These are phyloP conservation scores for Lycaena phlaeas DNA, from an alignment of 2,888 invertebrate genomes.

Conservation along the genomic window DNA sequence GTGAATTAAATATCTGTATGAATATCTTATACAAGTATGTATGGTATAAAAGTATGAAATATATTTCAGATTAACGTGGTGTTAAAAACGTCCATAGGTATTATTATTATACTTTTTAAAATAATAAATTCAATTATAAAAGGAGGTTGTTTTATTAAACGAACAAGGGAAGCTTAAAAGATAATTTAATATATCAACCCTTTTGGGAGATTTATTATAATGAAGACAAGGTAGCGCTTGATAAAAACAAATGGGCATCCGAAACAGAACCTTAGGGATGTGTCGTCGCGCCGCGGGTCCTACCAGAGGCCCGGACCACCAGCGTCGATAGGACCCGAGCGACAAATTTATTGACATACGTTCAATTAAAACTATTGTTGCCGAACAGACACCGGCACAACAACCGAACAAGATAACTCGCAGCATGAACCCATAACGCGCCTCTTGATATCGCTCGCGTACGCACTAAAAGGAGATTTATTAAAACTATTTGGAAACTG, in stretches of 20 bases:
- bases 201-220: slow-evolving; percentile 53
- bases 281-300: slow-evolving; percentile 37
- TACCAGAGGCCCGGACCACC: slow-evolving; percentile 66
- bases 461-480: slow-evolving; percentile 71
- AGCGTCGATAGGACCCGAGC: slow-evolving; percentile 44
- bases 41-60: no score
- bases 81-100: no score
- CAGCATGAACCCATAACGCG: slow-evolving; percentile 59
- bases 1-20: no score
- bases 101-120: no score
- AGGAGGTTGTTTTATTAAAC: not conserved
- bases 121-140: no score
- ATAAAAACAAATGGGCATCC: slow-evolving; percentile 54
- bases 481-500: slow-evolving; percentile 73
- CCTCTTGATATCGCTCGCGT: slow-evolving; percentile 53
- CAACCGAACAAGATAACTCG: slow-evolving; percentile 67
- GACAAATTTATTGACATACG: slow-evolving; percentile 73
- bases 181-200: slow-evolving; percentile 47
- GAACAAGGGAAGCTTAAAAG: slow-evolving; percentile 18
- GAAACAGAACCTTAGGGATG: slow-evolving; percentile 51
- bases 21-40: no score
- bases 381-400: slow-evolving; percentile 56
- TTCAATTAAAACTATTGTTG: slow-evolving; percentile 72
- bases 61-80: no score
- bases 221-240: slow-evolving; percentile 53